Evolutionary conservation across 1,140 invertebrate species (phyloP), one percentile per base, ranked within the genome.

Genomic region (Drosophila yakuba): DNA sequence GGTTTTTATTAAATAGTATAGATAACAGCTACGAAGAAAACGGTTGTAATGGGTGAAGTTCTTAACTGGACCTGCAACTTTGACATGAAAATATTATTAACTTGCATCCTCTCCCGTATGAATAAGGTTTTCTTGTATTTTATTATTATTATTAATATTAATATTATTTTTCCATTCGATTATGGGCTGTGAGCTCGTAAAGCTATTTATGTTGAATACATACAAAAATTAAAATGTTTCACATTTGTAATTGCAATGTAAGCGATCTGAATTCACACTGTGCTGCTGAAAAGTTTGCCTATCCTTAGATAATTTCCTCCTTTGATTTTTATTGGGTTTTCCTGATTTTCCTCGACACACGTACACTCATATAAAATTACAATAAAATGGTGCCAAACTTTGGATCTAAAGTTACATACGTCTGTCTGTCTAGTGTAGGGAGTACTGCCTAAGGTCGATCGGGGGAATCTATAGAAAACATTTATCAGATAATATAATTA

Each of bases 1-100:
- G 57, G 41, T 79, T 88, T 86, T 72, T 71, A 72, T 72, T 78
- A 89, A 83, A 86, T 83, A 72, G 76, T 71, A 76, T 54, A 51
- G 38, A 73, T 66, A 82, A 78, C 75, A 59, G 55, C 83, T 86
- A 86, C 79, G 45, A 72, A 79, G 59, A 86, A 79, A 76, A 75
- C 45, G 36, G 54, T 61, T 72, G 82, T 47, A 88, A 82, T 82
- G 75, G 51, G 56, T 66, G 66, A 79, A 68, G 59, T 72, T 76
- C 59, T 66, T 73, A 76, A 52, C 52, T 45, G 55, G 79, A 58
- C 48, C 71, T 68, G 72, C 64, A 72, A 68, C 55, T 67, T 51
- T 35, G 28, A 20, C 20, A 58, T 64, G 50, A 62, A 80, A 59
- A 38, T 50, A 35, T 15, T 73, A 62, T 61, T 17, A 32, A 32